Evolutionary conservation across 2,888 invertebrate species (phyloP), one percentile per base, ranked within the genome.

Genomic region (Frankliniella fusca): DNA sequence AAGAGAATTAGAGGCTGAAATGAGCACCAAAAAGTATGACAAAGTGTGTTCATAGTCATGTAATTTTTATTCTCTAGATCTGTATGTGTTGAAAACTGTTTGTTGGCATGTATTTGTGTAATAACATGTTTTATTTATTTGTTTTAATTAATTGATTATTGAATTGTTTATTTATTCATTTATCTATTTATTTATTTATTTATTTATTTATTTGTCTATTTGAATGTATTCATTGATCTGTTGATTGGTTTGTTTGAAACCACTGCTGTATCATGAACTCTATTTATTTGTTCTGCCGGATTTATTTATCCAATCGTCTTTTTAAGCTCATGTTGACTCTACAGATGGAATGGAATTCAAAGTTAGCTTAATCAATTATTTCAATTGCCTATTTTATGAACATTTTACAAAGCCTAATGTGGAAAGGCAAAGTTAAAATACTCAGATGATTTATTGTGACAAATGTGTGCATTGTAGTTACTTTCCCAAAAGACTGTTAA

Each of bases 1-100:
- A 76, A 76, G 70, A 76, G 70, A 76, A 27, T 76, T 76, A 76
- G 70, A 76, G 70, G 70, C 70, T 76, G 70, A 76, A 76, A 76
- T 76, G 70, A 76, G 70, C 70, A 76, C 70, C 27, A 76, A 27
- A 27, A 76, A 76, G 70, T 38, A 76, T 76, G 70, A 76, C 70
- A 76, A 76, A 76, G 70, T 76, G 70, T 76, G 70, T 76, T 76
- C 70, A 76, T 76, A 27, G 70, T 76, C 70, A 27, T 76, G 70
- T 76, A 76, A 23, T 76, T 76, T 38, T 76, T 76, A 10, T 23
- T 27, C 70, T 76, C 38, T 76, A 76, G 70, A 10, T 12, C 27
- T 76, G 70, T 76, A 76, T 76, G 70, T 54, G 20, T 54, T 15
- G 10, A 54, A 20, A 20, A 27, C 23, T 27, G 27, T 76, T 27